Base-by-base conservation (phyloP, 2,113 vertebrate species). In the Eolophus roseicapilla region DNA sequence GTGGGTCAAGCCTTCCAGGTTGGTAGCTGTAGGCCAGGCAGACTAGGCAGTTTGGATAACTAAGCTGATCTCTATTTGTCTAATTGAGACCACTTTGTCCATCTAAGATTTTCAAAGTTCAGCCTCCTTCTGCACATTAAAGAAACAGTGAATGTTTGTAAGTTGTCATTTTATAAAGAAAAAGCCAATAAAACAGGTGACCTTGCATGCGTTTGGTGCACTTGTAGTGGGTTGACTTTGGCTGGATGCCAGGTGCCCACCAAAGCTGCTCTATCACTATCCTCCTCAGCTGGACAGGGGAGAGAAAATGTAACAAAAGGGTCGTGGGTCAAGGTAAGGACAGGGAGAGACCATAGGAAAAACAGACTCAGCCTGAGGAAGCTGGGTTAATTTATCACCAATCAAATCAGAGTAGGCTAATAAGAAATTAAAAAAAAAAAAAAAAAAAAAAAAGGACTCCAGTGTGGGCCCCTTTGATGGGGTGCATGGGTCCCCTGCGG, bases 391-490 rank as follows among this genome's bases (percentile, higher is more conserved):
- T 55, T 68, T 55, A 15, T 31, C 23, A 46, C 5, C 44, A 55
- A 15, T 55, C 33, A 37, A 46, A 46, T 46, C 39, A 81, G 50
- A 17, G 8, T 15, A 31, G 19, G 12, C 20, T 15, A 35, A 19
- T 14, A 10, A 81, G 11, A 44, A 55, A 35, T 31, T 18, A 46
- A 55, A 44, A 15, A 9, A 39, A 39, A 10, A 39, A 39, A 16
- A 52, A 55, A 13, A 53, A 44, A 44, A 21, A 17, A 28, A 16
- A 11, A 3, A 10, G 13, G 55, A 15, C 17, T 43, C n/a, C 14
- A 28, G 7, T 0, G 1, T 18, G 15, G 4, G 9, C 70, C 9
- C 7, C 12, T 33, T 9, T 13, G 13, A 59, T 16, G 33, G 33
- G 57, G 21, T 35, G 21, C 57, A 24, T 35, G 14, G 13, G 13